phyloP scores from a whole-genome alignment of 2,113 vertebrate genomes.

The Dicentrarchus labrax region DNA sequence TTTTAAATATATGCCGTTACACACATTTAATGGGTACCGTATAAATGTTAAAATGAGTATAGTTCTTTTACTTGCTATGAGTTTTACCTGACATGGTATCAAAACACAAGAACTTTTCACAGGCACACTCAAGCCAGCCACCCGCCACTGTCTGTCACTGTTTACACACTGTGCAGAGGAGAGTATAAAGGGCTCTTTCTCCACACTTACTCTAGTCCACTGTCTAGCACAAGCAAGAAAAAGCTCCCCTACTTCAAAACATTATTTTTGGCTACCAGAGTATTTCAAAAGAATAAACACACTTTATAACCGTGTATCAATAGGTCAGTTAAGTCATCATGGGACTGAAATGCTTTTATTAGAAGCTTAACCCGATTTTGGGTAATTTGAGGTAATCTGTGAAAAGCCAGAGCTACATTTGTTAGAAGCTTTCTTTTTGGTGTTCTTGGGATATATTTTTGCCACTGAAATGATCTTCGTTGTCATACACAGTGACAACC shows the following conservation, averaged over 20 bases:
- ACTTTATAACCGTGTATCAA: conserved; percentile 29
- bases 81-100: conserved; percentile 64
- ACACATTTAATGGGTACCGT: neutral
- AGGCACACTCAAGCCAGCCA: conserved; percentile 75
- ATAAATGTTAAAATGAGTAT: conserved; percentile 17
- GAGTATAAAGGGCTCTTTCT: conserved; percentile 84
- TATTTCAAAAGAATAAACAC: conserved; percentile 30
- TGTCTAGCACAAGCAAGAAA: conserved; percentile 57
- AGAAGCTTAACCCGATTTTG: neutral
- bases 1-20: neutral
- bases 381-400: conserved; percentile 27
- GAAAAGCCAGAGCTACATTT: conserved; percentile 30
- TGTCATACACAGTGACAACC: conserved; percentile 34
- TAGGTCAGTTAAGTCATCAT: conserved; percentile 1
- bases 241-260: conserved; percentile 42
- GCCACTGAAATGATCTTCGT: conserved; percentile 10
- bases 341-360: conserved; percentile 15
- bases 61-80: conserved; percentile 14
- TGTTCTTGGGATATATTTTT: conserved; percentile 24
- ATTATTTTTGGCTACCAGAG: conserved; percentile 61
- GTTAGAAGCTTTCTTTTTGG: conserved; percentile 31
- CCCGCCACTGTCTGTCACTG: conserved; percentile 75
- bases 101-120: conserved; percentile 80
- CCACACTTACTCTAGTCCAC: conserved; percentile 36
- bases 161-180: conserved; percentile 70